Base-by-base conservation (phyloP, 1,140 invertebrate genomes). In the Anastrepha ludens region DNA sequence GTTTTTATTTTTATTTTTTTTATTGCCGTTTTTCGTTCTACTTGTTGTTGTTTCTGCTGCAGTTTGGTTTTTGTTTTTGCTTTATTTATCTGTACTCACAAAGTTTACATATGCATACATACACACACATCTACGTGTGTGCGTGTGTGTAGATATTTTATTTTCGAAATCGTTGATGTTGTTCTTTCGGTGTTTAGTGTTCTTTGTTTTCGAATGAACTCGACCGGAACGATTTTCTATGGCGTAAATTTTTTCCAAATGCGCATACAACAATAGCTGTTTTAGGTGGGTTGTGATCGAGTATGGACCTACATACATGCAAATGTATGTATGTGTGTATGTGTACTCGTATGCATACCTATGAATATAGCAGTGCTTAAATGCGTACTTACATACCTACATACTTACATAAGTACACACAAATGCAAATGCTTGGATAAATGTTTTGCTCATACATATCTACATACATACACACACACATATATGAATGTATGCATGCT, bases 131-230 rank as follows among this genome's bases (percentile, higher is more conserved):
- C 20, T 65, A 64, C 85, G 39, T 39, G 39, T 20, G 65, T 67
- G 29, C 1, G 13, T 58, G 55, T 7, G 2, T 58, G 13, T 58
- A 5, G 4, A 60, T 86, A 86, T 44, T 55, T 58, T 85, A 87
- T 41, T 62, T 86, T 67, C 62, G 44, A 87, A 64, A 65, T 44
- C 62, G 41, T 67, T 64, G 29, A 44, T 87, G 86, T 74, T 29
- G 55, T 59, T 87, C 44, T 85, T 64, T 85, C 6, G 60, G 60
- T 85, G 74, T 87, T 81, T 64, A 87, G 85, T 85, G 65, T 88
- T 85, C 85, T 88, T 88, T 88, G 87, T 88, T 88, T 88, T 88
- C 87, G 41, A 88, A 85, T 88, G 78, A 88, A 88, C 81, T 88
- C 87, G 87, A 85, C 87, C 87, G 81, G 85, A 86, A 88, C 87